Evolutionary conservation across 2,113 vertebrate genomes (phyloP), one percentile per base, ranked within the genome.

Genomic region (Columbina picui): DNA sequence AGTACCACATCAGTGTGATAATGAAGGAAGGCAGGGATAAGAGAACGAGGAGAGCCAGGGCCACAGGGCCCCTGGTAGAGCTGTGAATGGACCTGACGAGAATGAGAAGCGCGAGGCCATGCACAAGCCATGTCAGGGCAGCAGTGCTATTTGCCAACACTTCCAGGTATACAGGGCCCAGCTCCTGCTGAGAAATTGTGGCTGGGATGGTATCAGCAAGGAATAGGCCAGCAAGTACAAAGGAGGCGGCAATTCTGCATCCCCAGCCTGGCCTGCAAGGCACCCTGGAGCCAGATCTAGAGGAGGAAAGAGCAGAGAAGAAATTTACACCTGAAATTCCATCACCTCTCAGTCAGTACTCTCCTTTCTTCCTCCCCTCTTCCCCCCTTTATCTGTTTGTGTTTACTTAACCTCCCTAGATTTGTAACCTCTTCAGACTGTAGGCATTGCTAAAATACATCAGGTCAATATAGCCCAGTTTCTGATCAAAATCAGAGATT

Each of bases 71-170:
- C 69, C 98, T 97, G 39, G 97, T 98, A 63, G 65, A 91, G 78
- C 97, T 36, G 2, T 93, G 96, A 16, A 92, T 61, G 9, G 98
- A 98, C 39, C 79, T 98, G 95, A 96, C 97, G 84, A 99, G 95
- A 12, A 91, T 63, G 27, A 97, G 60, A 18, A 99, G 89, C 71
- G 99, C 84, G 1, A 98, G 39, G 63, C 98, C 94, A 36, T 99
- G 99, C 18, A 98, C 97, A 79, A 98, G 91, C 99, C 99, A 99
- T 17, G 98, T 97, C 93, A 99, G 49, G 32, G 98, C 15, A 7
- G 97, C 98, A 75, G 98, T 98, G 73, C 98, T 91, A 64, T 97
- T 98, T 12, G 98, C 96, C 15, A 99, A 92, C 59, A 99, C 61
- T 69, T 99, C 98, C 78, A 99, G 95, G 73, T 98, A 99, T 87